Evolutionary conservation across 64 coral and sea anemone genomes (phyloP), one percentile per base, ranked within the genome.

Genomic region (Pocillopora damicornis): DNA sequence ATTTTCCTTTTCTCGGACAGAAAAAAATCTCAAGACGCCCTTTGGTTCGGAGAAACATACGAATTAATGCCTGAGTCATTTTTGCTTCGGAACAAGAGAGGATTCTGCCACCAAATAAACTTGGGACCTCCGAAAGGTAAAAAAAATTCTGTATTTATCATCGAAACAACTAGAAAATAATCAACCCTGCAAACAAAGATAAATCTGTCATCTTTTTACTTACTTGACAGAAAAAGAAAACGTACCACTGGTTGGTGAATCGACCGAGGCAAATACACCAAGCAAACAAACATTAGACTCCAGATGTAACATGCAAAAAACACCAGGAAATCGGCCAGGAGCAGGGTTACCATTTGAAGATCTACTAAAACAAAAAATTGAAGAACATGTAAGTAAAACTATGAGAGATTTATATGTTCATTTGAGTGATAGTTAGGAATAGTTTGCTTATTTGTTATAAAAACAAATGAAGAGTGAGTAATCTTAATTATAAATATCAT

Each of bases 281-380:
- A 66, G 7, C 63, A 66, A 66, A 20, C 1, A 66, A 65, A 59
- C 63, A 8, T 10, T 79, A 12, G 73, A 87, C 59, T 58, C 34
- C 6, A 45, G 17, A 1, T 87, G 84, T 45, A 87, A 87, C 17
- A 57, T 87, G 0, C 75, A 68, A 68, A 87, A 61, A 76, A 88
- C 76, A 34, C 87, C 75, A 76, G 87, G 87, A 10, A 58, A 69
- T 23, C 71, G 64, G 25, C 61, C 87, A 22, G 35, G 76, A 65
- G 87, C 87, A 72, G 87, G 80, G 45, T 60, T 80, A 11, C 76
- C 63, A 56, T 71, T 88, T 51, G n/a, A 68, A 37, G 66, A 79
- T 16, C 17, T 89, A 23, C 61, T 79, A 64, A 14, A 60, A 51
- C 30, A 22, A 18, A 42, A 80, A 80, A 35, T 89, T 59, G 17